phyloP scores from a whole-genome alignment of 2,888 invertebrate genomes.

The Tipula unca region DNA sequence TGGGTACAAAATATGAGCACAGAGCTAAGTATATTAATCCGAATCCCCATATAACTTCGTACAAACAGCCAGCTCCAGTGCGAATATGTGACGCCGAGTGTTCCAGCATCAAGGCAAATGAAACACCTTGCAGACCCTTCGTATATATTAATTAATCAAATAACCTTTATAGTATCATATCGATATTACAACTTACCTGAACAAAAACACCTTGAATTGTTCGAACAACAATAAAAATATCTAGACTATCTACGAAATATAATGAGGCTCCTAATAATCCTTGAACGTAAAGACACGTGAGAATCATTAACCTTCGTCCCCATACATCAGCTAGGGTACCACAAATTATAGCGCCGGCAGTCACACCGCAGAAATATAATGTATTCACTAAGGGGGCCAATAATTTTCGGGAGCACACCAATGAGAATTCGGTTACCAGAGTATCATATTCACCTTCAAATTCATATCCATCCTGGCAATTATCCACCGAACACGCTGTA shows the following conservation, averaged over 20 bases:
- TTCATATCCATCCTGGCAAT: neutral
- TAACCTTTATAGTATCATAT: neutral
- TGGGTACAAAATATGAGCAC: constrained; percentile 41
- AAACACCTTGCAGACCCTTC: constrained; percentile 43
- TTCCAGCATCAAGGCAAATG: constrained; percentile 45
- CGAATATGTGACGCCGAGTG: constrained; percentile 42
- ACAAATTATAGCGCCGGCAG: constrained; percentile 40
- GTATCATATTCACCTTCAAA: neutral
- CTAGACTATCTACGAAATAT: constrained; percentile 32
- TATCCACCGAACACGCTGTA: neutral
- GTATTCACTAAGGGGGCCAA: constrained; percentile 35
- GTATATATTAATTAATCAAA: neutral
- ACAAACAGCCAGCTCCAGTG: constrained; percentile 42
- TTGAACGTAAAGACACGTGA: constrained; percentile 40
- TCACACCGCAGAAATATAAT: constrained; percentile 39
- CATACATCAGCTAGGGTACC: constrained; percentile 40
- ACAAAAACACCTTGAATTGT: constrained; percentile 42
- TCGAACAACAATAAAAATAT: constrained; percentile 38
- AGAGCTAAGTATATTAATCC: constrained; percentile 42
- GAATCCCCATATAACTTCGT: constrained; percentile 44
- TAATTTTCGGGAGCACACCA: constrained; percentile 38
- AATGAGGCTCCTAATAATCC: constrained; percentile 32
- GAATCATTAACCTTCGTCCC: constrained; percentile 40
- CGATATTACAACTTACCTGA: constrained; percentile 30
- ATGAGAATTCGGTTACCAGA: constrained; percentile 8